Base-by-base conservation (phyloP, 2,113 vertebrate species). In the Phrynocephalus versicolor region DNA sequence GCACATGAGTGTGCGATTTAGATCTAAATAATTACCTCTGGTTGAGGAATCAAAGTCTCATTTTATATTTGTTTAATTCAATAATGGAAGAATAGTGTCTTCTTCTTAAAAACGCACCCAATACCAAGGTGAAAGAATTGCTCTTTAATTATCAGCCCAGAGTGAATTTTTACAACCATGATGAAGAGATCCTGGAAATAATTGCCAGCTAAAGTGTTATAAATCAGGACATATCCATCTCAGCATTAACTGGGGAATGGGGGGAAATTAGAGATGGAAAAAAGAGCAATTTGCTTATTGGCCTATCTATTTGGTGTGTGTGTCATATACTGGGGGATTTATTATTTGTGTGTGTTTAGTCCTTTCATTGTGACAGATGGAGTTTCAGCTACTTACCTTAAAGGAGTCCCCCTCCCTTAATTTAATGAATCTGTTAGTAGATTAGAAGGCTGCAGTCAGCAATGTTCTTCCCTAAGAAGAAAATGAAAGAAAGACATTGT, bases 131-230 rank as follows among this genome's bases (percentile, higher is more conserved):
- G 93, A 93, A 94, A 84, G 93, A 94, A 93, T 91, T 91, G 93
- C 89, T 93, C 91, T 94, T 95, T 95, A 93, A 90, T 95, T 94
- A 92, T 90, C 92, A 94, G 92, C 94, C 92, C 85, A 88, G 92
- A 93, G 94, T 93, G 92, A 94, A 93, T 93, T 94, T 95, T 93
- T 93, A 91, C 94, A 94, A 93, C 91, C 90, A 89, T 93, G 94
- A 94, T 94, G 93, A 94, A 93, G 91, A 90, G 89, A 94, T 92
- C 89, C 93, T 93, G 91, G 86, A 95, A 94, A 94, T 94, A 94
- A 95, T 94, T 94, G 91, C 94, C 93, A 92, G 90, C 91, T 93
- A 89, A 74, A 91, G 90, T 92, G 91, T 94, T 93, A 94, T 94
- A 94, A 94, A 94, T 93, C 88, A 94, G 90, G 91, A 87, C 86